Conservation (phyloP, 1,140 invertebrate genomes). For the Leptinotarsa lineolata region DNA sequence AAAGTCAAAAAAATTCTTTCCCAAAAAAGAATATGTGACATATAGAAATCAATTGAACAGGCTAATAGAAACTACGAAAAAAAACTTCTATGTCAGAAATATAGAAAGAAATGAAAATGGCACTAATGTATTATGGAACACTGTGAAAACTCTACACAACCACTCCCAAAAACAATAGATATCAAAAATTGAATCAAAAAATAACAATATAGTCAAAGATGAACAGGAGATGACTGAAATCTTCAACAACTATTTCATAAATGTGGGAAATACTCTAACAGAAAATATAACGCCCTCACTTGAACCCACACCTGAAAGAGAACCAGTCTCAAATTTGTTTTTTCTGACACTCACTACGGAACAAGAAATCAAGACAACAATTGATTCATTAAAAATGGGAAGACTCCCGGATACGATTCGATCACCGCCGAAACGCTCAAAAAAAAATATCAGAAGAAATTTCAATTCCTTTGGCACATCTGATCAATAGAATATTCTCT, state of each 20-base stretch:
- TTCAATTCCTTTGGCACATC: too few species aligned
- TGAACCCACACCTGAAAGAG: constrained; percentile 10
- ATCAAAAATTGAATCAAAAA: constrained; percentile 4
- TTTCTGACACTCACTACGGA: constrained; percentile 13
- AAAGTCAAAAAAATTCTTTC: too few species aligned
- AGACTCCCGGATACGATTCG: too few species aligned
- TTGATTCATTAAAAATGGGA: too few species aligned
- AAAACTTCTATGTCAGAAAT: constrained; percentile 11
- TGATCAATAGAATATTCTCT: constrained; percentile 7
- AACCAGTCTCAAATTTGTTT: not conserved
- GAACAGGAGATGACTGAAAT: too few species aligned
- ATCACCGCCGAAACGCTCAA: too few species aligned
- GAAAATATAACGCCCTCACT: constrained; percentile 5
- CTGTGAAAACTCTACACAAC: constrained; percentile 11
- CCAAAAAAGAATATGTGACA: constrained; percentile 5
- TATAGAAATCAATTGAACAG: constrained; percentile 10
- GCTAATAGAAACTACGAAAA: constrained; percentile 5
- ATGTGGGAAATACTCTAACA: not conserved
- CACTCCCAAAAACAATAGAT: not conserved
- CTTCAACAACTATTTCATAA: too few species aligned
- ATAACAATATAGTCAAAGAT: too few species aligned
- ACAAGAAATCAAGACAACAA: not conserved
- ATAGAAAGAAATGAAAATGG: constrained; percentile 7
- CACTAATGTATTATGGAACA: too few species aligned
- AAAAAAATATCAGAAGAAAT: too few species aligned